Evolutionary conservation across 1,140 invertebrate genomes (phyloP).

Genomic region (Aricia agestis): DNA sequence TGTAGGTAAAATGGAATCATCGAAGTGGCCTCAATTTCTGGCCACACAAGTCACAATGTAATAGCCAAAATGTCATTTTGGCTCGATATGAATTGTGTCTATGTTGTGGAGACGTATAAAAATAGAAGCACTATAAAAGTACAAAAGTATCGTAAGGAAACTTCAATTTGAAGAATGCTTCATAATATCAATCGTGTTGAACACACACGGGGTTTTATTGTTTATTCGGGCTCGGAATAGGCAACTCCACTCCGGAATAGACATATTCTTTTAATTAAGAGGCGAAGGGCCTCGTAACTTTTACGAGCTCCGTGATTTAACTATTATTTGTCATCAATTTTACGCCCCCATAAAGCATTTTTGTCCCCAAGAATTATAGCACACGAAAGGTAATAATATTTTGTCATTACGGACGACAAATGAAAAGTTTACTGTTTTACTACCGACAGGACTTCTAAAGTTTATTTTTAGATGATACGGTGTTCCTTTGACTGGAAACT

Average conservation of each 20-base stretch:
- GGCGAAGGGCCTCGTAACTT: conserved; percentile 70
- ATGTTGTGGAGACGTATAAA: no score
- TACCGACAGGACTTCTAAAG: conserved; percentile 1
- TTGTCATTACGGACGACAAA: conserved; percentile 7
- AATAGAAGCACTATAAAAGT: no score
- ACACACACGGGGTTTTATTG: conserved; percentile 20
- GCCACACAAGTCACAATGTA: no score
- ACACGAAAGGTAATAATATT: conserved; percentile 43
- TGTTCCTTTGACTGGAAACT: no score
- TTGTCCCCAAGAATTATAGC: conserved; percentile 33
- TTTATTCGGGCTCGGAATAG: conserved; percentile 42
- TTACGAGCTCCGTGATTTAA: conserved; percentile 73
- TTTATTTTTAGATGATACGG: not conserved
- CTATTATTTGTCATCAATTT: conserved; percentile 76
- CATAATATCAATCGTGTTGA: not conserved
- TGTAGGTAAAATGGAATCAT: no score
- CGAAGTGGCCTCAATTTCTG: no score
- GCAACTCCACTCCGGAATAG: conserved; percentile 41
- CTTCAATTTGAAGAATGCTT: not conserved
- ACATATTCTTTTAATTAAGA: conserved; percentile 76
- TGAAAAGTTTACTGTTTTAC: conserved; percentile 9
- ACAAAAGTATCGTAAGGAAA: no score
- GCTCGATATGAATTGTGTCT: no score
- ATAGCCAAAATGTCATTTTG: no score
- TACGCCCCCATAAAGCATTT: conserved; percentile 65